These are phyloP conservation scores for Bombus difficillimus DNA, from an alignment of 1,140 invertebrate species.

Conservation along the genomic window DNA sequence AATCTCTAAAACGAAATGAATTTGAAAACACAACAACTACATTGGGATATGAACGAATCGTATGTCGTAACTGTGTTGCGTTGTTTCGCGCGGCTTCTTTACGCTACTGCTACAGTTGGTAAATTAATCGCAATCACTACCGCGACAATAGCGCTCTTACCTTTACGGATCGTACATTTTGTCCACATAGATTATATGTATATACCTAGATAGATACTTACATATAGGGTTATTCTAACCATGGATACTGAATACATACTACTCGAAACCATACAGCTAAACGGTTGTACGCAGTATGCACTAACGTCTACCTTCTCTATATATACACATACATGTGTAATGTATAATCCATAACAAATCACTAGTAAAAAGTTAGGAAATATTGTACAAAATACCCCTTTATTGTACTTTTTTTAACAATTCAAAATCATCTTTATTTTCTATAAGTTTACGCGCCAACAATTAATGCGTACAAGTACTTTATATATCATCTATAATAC, in stretches of 20 bases:
- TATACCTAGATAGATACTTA: neutral
- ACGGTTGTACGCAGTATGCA: too few species aligned
- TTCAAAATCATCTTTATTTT: neutral
- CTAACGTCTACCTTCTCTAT: too few species aligned
- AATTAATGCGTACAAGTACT: neutral
- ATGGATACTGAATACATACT: too few species aligned
- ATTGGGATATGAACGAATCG: too few species aligned
- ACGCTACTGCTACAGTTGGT: neutral
- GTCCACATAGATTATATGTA: neutral
- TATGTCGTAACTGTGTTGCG: neutral
- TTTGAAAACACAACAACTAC: neutral
- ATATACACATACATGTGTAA: too few species aligned
- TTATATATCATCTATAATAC: neutral
- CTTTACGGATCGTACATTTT: neutral
- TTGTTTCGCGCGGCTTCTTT: neutral
- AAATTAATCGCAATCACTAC: neutral
- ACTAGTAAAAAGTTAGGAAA: neutral
- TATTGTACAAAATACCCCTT: neutral
- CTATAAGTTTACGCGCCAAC: neutral
- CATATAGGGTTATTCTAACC: neutral
- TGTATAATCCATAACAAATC: neutral
- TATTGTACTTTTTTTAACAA: neutral
- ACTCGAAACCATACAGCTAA: too few species aligned
- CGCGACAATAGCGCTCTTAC: neutral
- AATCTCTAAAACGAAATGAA: neutral